These are phyloP conservation scores for Suillia variegata DNA, from an alignment of 2,888 invertebrate genomes.

Conservation along the genomic window DNA sequence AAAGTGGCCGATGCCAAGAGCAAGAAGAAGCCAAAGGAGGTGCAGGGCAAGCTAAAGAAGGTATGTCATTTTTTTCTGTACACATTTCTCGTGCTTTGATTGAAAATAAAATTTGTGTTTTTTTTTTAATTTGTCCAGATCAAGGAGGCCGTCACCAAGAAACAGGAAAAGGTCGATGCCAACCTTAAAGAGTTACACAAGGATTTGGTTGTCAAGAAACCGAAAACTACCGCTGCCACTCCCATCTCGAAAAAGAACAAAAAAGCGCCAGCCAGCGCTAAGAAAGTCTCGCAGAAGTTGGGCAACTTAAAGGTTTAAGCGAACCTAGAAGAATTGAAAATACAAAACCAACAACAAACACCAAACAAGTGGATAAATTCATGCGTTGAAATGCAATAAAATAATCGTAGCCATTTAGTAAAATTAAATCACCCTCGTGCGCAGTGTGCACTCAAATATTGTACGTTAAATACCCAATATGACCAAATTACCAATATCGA, in stretches of 20 bases:
- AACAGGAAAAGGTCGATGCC: conserved; percentile 57
- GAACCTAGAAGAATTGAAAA: not conserved
- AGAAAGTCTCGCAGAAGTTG: conserved; percentile 49
- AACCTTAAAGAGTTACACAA: conserved; percentile 56
- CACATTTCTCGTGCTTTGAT: not conserved
- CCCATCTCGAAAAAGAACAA: conserved; percentile 44
- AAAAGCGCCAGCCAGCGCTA: conserved; percentile 49
- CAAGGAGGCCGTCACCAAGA: conserved; percentile 55
- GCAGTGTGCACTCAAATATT: too few species aligned
- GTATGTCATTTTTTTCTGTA: conserved; percentile 35
- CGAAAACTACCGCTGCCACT: conserved; percentile 35
- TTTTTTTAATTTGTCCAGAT: conserved; percentile 46
- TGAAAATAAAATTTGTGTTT: not conserved
- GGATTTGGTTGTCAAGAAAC: conserved; percentile 58
- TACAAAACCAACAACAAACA: too few species aligned
- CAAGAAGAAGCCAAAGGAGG: conserved; percentile 59
- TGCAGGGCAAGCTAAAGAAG: conserved; percentile 59
- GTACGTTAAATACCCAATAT: too few species aligned
- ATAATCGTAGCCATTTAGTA: too few species aligned
- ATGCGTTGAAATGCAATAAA: too few species aligned
- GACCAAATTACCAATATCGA: too few species aligned
- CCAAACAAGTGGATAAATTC: too few species aligned
- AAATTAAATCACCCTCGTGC: too few species aligned
- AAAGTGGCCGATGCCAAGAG: conserved; percentile 52
- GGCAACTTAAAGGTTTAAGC: conserved; percentile 54